Conservation (phyloP, 2,113 vertebrate species). For the Chlamydotis undulata region DNA sequence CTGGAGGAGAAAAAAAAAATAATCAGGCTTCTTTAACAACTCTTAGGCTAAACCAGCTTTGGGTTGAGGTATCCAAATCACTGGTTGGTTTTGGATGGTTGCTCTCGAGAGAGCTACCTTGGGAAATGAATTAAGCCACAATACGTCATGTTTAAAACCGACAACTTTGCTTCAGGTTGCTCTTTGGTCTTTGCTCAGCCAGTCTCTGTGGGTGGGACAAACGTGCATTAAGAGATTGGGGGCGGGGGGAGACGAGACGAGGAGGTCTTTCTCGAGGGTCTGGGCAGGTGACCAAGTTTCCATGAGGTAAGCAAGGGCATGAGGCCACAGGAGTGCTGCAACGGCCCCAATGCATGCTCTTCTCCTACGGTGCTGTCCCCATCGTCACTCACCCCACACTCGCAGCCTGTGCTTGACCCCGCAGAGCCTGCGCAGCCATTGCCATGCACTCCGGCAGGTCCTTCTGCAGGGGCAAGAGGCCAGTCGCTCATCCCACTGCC, state of each 20-base stretch:
- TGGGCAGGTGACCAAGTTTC: background rate
- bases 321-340: background rate
- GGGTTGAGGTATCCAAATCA: background rate
- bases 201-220: background rate
- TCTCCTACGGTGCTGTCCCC: fast-evolving
- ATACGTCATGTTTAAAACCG: background rate
- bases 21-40: background rate
- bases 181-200: background rate
- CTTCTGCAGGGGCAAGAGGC: background rate
- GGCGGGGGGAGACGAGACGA: background rate
- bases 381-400: fast-evolving
- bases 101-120: background rate
- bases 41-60: background rate
- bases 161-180: background rate
- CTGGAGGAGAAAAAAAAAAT: background rate
- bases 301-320: background rate
- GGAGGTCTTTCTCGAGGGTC: background rate
- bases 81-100: background rate
- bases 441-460: fast-evolving
- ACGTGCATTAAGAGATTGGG: background rate
- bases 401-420: fast-evolving
- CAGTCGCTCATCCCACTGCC: fast-evolving
- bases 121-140: background rate
- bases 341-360: fast-evolving
- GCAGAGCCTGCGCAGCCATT: fast-evolving